phyloP scores from a whole-genome alignment of 2,797 vertebrate species.

The Enteromius mattozi region DNA sequence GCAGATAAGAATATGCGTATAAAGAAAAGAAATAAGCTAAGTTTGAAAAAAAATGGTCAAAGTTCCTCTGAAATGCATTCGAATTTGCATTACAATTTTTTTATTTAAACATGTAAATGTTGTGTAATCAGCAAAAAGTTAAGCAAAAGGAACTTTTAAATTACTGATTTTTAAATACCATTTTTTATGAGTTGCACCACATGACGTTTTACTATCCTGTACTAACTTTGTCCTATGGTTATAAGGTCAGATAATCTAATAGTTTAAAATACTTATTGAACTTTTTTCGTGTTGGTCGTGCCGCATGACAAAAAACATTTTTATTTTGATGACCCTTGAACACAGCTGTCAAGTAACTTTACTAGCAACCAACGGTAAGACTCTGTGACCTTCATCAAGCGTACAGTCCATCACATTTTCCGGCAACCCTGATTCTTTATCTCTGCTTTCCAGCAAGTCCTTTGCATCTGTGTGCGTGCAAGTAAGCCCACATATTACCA shows the following conservation, averaged over 20 bases:
- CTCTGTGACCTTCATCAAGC: neutral
- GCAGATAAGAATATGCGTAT: neutral
- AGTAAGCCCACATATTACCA: constrained; percentile 2
- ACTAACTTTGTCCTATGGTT: neutral
- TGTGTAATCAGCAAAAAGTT: neutral
- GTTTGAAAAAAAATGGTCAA: neutral
- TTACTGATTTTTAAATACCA: neutral
- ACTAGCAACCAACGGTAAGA: neutral
- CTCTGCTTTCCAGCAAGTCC: neutral
- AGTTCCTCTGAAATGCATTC: neutral
- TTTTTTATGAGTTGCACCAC: neutral
- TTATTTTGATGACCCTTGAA: neutral
- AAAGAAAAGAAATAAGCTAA: neutral
- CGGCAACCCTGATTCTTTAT: neutral
- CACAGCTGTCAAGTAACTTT: neutral
- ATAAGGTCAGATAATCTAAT: neutral
- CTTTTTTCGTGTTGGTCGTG: neutral
- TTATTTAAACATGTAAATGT: neutral
- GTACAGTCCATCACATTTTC: neutral
- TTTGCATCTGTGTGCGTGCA: neutral
- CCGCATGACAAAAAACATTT: neutral
- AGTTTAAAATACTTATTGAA: neutral
- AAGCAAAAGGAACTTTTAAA: neutral
- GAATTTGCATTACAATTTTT: neutral
- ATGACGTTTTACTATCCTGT: neutral